Base-by-base conservation (phyloP, 2,888 invertebrate species). In the Trileptium ribeirensis region DNA sequence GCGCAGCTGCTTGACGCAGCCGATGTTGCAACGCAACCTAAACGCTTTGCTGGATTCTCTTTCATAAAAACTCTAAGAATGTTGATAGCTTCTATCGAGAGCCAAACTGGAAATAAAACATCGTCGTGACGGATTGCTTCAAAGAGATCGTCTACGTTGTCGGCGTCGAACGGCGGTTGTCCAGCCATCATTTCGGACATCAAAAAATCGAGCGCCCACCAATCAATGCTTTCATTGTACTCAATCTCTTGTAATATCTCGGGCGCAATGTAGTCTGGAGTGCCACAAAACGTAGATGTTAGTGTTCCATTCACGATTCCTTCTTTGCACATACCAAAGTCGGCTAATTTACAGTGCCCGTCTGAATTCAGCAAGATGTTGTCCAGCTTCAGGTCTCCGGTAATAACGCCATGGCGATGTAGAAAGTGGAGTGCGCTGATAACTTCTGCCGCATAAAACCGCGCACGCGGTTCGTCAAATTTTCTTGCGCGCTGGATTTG, bases 141-240 rank as follows among this genome's bases (percentile, higher is more conserved):
- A 91, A 99, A 99, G 83, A 99, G 92, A 90, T 99, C 98, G 90
- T 99, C 98, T 90, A 99, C 99, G 91, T 98, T 98, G 91, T 99
- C 98, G 1, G 98, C 98, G 91, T 99, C 98, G 90, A 99, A 99
- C 24, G 98, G 98, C 82, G 98, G 98, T 90, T 99, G 98, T 0
- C 98, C 97, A 0, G 97, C 97, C 95, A 97, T 94, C 97, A 98
- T 98, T 92, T 98, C 97, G 90, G 98, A 98, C 94, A 97, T 94
- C 74, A 97, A 92, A 82, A 98, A 97, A 79, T 97, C 98, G 84
- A 98, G 91, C 83, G 97, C 97, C 97, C 97, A 98, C 91, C 91
- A 91, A 86, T 92, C 91, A 24, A 91, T 91, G 34, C 91, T 91
- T 3, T 91, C 90, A 82, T 91, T 91, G 85, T 91, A 92, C 88